Evolutionary conservation across 2,797 vertebrate species (phyloP).

Genomic region (Phoxinus dragarum): DNA sequence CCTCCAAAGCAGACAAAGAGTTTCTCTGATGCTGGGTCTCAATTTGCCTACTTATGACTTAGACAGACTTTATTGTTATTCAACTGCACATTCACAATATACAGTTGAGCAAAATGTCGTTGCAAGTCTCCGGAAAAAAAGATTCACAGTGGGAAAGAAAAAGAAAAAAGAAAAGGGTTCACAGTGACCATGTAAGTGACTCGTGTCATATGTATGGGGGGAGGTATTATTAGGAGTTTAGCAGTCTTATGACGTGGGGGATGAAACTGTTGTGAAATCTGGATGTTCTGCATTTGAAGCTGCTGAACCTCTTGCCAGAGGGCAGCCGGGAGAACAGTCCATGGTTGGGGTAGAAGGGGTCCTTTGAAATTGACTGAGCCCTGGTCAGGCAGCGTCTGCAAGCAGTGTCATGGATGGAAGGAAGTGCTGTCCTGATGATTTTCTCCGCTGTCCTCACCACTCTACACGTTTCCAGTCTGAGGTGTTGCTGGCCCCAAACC

Average conservation of each 20-base stretch:
- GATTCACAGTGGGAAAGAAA: too few relatives aligned
- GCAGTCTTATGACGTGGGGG: not conserved
- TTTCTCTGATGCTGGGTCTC: too few relatives aligned
- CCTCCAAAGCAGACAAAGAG: too few relatives aligned
- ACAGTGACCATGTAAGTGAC: too few relatives aligned
- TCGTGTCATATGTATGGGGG: too few relatives aligned
- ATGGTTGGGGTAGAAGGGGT: not conserved
- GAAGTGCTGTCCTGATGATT: not conserved
- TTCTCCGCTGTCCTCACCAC: not conserved
- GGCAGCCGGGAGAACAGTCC: not conserved
- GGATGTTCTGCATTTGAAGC: not conserved
- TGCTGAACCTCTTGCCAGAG: not conserved
- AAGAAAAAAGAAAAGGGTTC: too few relatives aligned
- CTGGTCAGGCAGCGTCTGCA: not conserved
- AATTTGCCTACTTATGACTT: too few relatives aligned
- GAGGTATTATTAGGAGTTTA: not conserved
- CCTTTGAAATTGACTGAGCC: not conserved
- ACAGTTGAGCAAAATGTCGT: too few relatives aligned
- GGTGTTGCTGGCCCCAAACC: not conserved
- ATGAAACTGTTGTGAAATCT: not conserved
- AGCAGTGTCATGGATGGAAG: not conserved
- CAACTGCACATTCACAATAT: too few relatives aligned
- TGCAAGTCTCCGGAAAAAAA: too few relatives aligned
- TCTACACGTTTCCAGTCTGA: not conserved
- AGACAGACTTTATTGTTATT: too few relatives aligned